Base-by-base conservation (phyloP, 2,113 vertebrate genomes). In the Gambusia affinis region DNA sequence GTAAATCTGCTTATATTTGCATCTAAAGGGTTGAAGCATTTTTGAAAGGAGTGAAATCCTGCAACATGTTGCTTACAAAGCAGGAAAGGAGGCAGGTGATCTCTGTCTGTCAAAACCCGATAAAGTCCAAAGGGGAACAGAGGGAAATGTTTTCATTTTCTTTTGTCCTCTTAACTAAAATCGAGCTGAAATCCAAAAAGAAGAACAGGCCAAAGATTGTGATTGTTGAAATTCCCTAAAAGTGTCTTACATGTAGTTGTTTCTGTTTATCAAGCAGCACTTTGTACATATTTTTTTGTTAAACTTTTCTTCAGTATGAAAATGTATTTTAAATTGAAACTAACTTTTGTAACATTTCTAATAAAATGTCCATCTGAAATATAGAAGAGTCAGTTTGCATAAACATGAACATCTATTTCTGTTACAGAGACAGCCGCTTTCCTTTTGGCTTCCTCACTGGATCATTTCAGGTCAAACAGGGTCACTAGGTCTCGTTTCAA, bases 281-380 rank as follows among this genome's bases (percentile, higher is more conserved):
- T 90, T 93, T 94, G 93, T 93, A 91, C 27, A 93, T 82, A 90
- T 47, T 15, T 81, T 86, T 79, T 87, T 35, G 33, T 76, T 64
- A 62, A 70, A 77, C 35, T 29, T 64, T 70, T 71, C 24, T n/a
- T 57, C 22, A 44, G 35, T 28, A 71, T 61, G 2, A 72, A 35
- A n/a, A 28, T 24, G 12, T 31, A 33, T 67, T 66, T 54, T 73
- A 24, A 14, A 35, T 54, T 19, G 37, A 44, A 39, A 14, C 27
- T 30, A 75, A 47, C 12, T 30, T 73, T 75, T 72, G 19, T 67
- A 66, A 42, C 27, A 70, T 80, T 82, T 85, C 44, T 39, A 90
- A 80, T 85, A 88, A 88, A 90, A 51, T 70, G 8, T 15, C 35
- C 17, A 33, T 63, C 15, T 63, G 17, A 63, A 57, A 6, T 19